A percentile compares a stretch with the other conserved stretches of the same genome.
Evolutionary conservation across 2,113 vertebrate genomes (phyloP).

Genomic region (Struthio camelus): DNA sequence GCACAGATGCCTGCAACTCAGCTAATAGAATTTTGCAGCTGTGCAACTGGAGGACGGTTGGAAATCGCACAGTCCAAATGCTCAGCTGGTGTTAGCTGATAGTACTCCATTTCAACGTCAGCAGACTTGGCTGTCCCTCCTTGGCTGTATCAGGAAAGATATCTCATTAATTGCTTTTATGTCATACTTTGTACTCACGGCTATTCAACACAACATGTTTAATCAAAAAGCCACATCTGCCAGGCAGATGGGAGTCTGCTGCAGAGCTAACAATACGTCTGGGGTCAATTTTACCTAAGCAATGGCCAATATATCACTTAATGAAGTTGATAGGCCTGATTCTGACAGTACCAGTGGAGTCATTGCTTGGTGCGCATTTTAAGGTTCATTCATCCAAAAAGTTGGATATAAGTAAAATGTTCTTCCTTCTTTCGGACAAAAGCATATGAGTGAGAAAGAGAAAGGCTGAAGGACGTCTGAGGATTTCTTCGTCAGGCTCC

Average conservation of each 20-base stretch:
- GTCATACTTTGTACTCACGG: neutral
- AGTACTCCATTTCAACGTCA: neutral
- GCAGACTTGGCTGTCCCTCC: neutral
- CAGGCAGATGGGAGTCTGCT: neutral
- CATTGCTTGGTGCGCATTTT: neutral
- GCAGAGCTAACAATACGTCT: neutral
- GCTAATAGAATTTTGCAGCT: constrained; percentile 31
- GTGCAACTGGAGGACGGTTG: neutral
- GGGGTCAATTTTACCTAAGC: neutral
- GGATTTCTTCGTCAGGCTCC: neutral
- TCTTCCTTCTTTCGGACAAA: neutral
- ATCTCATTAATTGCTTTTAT: neutral
- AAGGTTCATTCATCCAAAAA: neutral
- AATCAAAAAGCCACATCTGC: neutral
- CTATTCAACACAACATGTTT: neutral
- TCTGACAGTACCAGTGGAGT: neutral
- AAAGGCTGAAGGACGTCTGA: neutral
- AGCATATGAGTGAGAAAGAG: neutral
- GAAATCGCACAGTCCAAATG: constrained; percentile 13
- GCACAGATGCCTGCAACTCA: constrained; percentile 28
- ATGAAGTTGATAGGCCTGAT: neutral
- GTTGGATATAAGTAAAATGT: neutral
- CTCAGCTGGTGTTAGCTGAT: constrained; percentile 46
- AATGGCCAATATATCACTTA: neutral
- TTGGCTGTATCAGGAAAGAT: neutral